phyloP scores from a whole-genome alignment of 2,888 invertebrate species.

The Strigamia transsilvanica region DNA sequence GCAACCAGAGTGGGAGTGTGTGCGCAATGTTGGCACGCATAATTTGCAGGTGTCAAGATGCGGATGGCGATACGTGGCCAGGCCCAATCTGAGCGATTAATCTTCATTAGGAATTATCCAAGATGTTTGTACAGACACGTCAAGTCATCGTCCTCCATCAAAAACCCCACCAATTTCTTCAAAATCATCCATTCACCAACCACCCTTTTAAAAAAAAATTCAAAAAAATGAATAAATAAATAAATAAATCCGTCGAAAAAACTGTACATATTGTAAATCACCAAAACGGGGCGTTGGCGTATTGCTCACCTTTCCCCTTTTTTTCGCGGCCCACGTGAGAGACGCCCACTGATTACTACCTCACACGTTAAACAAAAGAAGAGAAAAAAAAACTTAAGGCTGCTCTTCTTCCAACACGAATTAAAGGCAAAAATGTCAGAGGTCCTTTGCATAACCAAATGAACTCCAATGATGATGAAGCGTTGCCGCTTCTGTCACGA shows the following conservation, averaged over 20 bases:
- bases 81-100: slow-evolving; percentile 35
- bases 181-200: neutral
- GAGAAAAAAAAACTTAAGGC: neutral
- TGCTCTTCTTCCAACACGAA: slow-evolving; percentile 1
- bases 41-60: slow-evolving; percentile 50
- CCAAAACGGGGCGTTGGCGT: neutral
- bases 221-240: neutral
- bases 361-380: neutral
- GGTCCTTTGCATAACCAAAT: slow-evolving; percentile 20
- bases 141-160: slow-evolving; percentile 26
- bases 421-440: slow-evolving; percentile 9
- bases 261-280: neutral
- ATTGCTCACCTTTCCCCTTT: slow-evolving; percentile 20
- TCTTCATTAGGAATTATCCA: slow-evolving; percentile 27
- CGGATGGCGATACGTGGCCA: slow-evolving; percentile 22
- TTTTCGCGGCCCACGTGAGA: slow-evolving; percentile 4
- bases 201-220: too few species aligned
- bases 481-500: slow-evolving; percentile 9
- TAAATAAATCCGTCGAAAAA: neutral
- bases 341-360: slow-evolving; percentile 19
- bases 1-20: slow-evolving; percentile 39
- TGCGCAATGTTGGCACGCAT: slow-evolving; percentile 44
- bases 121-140: slow-evolving; percentile 24
- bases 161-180: neutral
- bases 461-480: slow-evolving; percentile 20